Evolutionary conservation across 2,888 invertebrate species (phyloP).

Genomic region (Deilephila porcellus): DNA sequence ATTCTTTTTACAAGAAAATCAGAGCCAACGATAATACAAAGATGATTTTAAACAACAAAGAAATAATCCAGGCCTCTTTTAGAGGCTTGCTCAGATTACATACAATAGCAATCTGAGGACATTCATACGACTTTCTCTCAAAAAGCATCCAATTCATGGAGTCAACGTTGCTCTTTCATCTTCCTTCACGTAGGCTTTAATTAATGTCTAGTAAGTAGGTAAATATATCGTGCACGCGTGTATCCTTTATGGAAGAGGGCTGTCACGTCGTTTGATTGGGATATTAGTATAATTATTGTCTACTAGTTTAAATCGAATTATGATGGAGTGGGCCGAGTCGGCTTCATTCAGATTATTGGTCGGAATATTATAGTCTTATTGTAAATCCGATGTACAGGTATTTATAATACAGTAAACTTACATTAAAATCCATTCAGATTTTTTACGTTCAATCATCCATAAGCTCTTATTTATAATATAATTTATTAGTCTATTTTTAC

Average conservation of each 20-base stretch:
- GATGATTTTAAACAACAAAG: background rate
- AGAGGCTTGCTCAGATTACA: conserved; percentile 10
- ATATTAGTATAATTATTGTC: background rate
- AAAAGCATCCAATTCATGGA: conserved; percentile 36
- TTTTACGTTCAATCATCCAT: too few relatives aligned
- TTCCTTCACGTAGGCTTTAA: conserved; percentile 34
- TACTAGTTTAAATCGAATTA: too few relatives aligned
- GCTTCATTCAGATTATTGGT: too few relatives aligned
- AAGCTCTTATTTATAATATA: too few relatives aligned
- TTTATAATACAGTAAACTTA: too few relatives aligned
- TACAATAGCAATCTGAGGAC: conserved; percentile 24
- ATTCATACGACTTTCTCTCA: conserved; percentile 36
- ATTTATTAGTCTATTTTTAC: too few relatives aligned
- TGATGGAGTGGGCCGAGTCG: too few relatives aligned
- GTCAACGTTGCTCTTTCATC: conserved; percentile 38
- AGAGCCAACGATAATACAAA: background rate
- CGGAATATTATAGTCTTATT: too few relatives aligned
- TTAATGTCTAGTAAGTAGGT: conserved; percentile 37
- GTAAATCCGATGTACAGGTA: too few relatives aligned
- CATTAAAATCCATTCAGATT: too few relatives aligned
- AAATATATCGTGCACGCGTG: conserved; percentile 1
- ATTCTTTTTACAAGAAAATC: background rate
- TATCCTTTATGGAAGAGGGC: conserved; percentile 19
- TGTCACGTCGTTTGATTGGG: background rate
- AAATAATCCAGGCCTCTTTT: conserved; percentile 3